Conservation (phyloP, 2,888 invertebrate genomes). For the Atethmia centrago region DNA sequence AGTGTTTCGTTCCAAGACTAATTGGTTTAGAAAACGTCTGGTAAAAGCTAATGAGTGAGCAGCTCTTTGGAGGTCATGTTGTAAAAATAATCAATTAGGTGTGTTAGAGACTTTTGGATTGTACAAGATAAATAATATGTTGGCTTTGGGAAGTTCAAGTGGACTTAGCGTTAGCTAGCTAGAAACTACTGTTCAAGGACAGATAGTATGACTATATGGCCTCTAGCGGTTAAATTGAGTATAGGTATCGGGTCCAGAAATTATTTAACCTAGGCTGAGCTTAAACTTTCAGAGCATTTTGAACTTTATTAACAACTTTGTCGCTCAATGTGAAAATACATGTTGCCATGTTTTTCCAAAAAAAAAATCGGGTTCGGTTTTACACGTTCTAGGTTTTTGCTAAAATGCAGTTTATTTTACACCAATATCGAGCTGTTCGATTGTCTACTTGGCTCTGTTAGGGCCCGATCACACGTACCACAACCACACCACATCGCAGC, state of each 20-base stretch:
- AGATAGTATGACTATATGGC: not conserved
- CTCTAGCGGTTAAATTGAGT: not conserved
- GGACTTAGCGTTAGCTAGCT: not conserved
- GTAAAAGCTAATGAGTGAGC: conserved; percentile 47
- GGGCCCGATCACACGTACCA: too few relatives aligned
- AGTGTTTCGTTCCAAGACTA: conserved; percentile 54
- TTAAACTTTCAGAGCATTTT: too few relatives aligned
- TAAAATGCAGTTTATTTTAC: not conserved
- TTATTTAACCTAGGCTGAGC: too few relatives aligned
- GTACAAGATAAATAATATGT: conserved; percentile 14
- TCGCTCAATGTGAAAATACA: not conserved
- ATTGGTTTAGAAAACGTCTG: conserved; percentile 53
- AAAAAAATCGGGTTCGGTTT: not conserved
- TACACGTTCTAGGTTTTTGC: not conserved
- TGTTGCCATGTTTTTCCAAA: not conserved
- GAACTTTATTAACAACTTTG: not conserved
- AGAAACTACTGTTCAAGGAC: not conserved
- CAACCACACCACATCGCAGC: too few relatives aligned
- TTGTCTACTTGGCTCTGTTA: not conserved
- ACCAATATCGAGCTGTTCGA: not conserved
- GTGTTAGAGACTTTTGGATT: not conserved
- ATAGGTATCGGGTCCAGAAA: not conserved
- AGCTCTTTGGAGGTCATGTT: conserved; percentile 30
- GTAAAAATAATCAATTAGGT: conserved; percentile 44
- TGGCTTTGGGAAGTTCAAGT: conserved; percentile 6